Evolutionary conservation across 92 coral and sea anemone genomes (phyloP).

Genomic region (Bergia sp.): DNA sequence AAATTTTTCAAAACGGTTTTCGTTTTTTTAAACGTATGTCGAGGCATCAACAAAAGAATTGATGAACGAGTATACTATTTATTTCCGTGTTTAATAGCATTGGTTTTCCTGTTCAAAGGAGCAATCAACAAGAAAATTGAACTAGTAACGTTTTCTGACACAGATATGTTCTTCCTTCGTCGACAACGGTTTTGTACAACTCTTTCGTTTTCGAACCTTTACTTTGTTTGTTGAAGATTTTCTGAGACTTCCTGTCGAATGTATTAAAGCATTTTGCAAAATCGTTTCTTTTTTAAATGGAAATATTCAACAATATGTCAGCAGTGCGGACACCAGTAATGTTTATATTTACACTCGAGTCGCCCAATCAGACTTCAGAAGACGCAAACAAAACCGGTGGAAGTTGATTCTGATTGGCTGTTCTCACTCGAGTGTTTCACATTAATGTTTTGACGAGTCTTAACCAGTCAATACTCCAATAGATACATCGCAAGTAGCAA

Average conservation of each 20-base stretch:
- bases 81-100: not conserved
- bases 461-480: slow-evolving; percentile 1
- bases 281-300: not conserved
- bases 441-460: not conserved
- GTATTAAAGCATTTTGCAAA: not conserved
- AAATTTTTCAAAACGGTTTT: not conserved
- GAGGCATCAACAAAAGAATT: not conserved
- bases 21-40: not conserved
- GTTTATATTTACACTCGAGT: slow-evolving; percentile 16
- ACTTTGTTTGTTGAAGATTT: not conserved
- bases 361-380: slow-evolving; percentile 11
- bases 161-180: not conserved
- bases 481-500: not conserved
- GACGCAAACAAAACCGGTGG: slow-evolving; percentile 10
- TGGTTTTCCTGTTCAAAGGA: not conserved
- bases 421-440: not conserved
- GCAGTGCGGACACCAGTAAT: slow-evolving; percentile 21
- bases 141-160: not conserved
- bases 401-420: slow-evolving; percentile 26
- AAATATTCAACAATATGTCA: slow-evolving; percentile 1
- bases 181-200: not conserved
- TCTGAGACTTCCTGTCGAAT: not conserved
- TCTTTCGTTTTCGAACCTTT: not conserved
- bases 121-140: not conserved
- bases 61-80: not conserved